A percentile compares a stretch with the other conserved stretches of the same genome.
These are phyloP conservation scores for Argopecten irradians DNA, from an alignment of 1,140 invertebrate species.

Conservation along the genomic window DNA sequence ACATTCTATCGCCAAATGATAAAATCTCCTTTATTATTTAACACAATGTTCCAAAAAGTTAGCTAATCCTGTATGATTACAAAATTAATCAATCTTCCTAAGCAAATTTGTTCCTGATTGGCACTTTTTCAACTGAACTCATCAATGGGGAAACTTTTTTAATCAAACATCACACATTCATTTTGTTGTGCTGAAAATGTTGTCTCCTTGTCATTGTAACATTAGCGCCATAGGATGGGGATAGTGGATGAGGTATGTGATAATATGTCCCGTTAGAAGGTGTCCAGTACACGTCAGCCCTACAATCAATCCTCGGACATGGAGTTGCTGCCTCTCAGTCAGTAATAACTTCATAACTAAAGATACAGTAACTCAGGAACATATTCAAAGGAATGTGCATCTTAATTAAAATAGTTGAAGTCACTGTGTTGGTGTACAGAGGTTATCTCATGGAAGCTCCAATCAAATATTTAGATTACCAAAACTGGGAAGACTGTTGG, in stretches of 20 bases:
- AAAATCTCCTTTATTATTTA: slow-evolving; percentile 4
- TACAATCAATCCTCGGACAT: neutral
- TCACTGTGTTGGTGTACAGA: neutral
- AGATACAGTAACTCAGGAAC: neutral
- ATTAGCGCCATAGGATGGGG: neutral
- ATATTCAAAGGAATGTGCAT: neutral
- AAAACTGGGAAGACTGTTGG: neutral
- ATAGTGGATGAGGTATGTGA: neutral
- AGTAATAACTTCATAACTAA: neutral
- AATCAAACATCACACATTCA: slow-evolving; percentile 8
- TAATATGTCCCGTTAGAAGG: neutral
- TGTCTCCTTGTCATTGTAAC: neutral
- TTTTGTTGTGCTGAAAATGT: neutral
- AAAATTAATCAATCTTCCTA: neutral
- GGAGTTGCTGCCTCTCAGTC: neutral
- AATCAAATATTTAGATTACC: neutral
- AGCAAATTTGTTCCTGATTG: neutral
- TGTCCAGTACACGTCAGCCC: neutral
- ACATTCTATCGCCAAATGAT: neutral
- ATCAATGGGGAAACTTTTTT: neutral
- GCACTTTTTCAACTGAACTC: neutral
- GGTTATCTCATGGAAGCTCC: neutral
- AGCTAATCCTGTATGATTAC: neutral
- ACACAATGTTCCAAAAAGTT: too few relatives aligned
- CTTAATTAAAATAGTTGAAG: neutral